Evolutionary conservation across 1,140 invertebrate genomes (phyloP).

Genomic region (Drosophila athabasca): DNA sequence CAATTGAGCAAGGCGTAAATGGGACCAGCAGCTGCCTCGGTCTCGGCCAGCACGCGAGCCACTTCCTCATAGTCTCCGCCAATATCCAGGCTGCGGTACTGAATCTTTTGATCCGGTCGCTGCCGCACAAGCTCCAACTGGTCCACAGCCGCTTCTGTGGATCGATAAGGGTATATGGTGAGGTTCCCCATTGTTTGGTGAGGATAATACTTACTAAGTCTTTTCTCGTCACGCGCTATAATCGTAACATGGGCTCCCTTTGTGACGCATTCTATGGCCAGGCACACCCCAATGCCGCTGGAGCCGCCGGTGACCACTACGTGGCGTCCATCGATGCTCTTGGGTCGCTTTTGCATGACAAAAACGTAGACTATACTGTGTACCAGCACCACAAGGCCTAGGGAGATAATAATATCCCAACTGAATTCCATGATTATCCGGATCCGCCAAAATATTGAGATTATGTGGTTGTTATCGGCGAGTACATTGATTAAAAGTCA

Average conservation of each 20-base stretch:
- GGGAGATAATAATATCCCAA: slow-evolving; percentile 54
- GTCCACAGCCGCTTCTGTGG: slow-evolving; percentile 71
- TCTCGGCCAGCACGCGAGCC: slow-evolving; percentile 85
- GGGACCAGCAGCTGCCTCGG: slow-evolving; percentile 88
- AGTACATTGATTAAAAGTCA: too few species aligned
- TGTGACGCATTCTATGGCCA: slow-evolving; percentile 90
- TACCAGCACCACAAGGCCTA: slow-evolving; percentile 39
- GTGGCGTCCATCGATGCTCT: slow-evolving; percentile 84
- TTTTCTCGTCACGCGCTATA: slow-evolving; percentile 91
- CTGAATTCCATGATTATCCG: slow-evolving; percentile 56
- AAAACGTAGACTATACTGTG: slow-evolving; percentile 61
- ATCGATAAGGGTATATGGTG: not conserved
- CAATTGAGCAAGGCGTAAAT: slow-evolving; percentile 96
- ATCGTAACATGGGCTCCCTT: slow-evolving; percentile 95
- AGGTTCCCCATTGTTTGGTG: not conserved
- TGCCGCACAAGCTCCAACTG: slow-evolving; percentile 71
- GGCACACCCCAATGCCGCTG: slow-evolving; percentile 95
- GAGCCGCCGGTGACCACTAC: slow-evolving; percentile 96
- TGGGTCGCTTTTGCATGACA: slow-evolving; percentile 69
- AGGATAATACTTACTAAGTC: slow-evolving; percentile 84
- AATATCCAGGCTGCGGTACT: slow-evolving; percentile 90
- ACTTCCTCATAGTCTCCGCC: slow-evolving; percentile 87
- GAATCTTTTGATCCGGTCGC: slow-evolving; percentile 86
- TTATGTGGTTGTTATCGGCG: too few species aligned
- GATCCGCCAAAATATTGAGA: not conserved